Conservation (phyloP, 2,113 vertebrate genomes). For the Ploceus nigricollis region DNA sequence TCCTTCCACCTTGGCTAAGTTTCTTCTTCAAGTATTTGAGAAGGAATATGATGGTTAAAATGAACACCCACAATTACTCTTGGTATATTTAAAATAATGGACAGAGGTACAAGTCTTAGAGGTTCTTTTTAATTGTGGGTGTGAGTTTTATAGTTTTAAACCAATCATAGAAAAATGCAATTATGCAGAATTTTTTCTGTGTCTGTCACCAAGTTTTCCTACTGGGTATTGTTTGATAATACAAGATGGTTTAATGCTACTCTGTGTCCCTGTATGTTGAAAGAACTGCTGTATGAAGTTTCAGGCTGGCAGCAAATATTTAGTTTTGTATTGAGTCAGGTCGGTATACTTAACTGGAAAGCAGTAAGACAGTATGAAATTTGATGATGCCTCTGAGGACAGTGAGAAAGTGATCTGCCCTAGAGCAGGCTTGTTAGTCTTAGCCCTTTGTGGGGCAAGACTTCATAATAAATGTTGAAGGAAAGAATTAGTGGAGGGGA, state of each 20-base stretch:
- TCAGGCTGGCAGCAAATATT: not conserved
- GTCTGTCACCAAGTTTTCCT: not conserved
- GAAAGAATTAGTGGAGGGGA: not conserved
- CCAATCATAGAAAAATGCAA: accelerated
- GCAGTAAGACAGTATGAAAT: not conserved
- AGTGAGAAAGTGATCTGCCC: not conserved
- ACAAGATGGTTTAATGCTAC: not conserved
- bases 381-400: not conserved
- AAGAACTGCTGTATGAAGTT: not conserved
- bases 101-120: not conserved
- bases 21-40: not conserved
- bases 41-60: not conserved
- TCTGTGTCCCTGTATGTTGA: not conserved
- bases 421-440: not conserved
- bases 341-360: not conserved
- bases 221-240: not conserved
- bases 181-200: not conserved
- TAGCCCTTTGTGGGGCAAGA: not conserved
- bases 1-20: not conserved
- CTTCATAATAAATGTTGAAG: not conserved
- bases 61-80: not conserved
- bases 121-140: not conserved
- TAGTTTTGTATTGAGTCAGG: not conserved
- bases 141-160: not conserved
- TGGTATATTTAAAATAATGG: not conserved